Evolutionary conservation across 2,888 invertebrate species (phyloP).

Genomic region (Eristalis intricaria): DNA sequence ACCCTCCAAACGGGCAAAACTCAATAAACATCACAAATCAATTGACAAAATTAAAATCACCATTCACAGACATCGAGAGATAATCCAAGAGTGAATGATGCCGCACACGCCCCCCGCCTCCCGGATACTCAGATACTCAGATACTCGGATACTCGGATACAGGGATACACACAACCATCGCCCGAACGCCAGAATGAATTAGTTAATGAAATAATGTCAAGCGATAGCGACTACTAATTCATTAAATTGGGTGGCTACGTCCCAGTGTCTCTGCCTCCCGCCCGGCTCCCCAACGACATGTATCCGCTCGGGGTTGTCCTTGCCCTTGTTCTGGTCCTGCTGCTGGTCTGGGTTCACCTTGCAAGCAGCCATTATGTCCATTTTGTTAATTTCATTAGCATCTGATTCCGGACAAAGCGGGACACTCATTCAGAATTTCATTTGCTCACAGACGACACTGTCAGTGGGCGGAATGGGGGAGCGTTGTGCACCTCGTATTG

Average conservation of each 20-base stretch:
- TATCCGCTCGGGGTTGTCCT: conserved; percentile 23
- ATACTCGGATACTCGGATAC: background rate
- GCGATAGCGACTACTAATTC: conserved; percentile 73
- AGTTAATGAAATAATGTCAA: conserved; percentile 74
- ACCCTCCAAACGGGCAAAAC: conserved; percentile 24
- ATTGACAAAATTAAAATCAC: conserved; percentile 65
- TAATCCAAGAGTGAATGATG: conserved; percentile 25
- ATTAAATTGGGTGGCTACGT: conserved; percentile 73
- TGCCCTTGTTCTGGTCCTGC: background rate
- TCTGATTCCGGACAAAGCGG: conserved; percentile 54
- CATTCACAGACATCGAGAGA: conserved; percentile 15
- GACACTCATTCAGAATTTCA: conserved; percentile 12
- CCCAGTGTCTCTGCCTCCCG: background rate
- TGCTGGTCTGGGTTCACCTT: background rate
- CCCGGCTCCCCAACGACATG: background rate
- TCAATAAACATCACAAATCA: conserved; percentile 55
- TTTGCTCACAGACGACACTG: background rate
- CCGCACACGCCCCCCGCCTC: background rate
- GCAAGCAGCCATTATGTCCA: conserved; percentile 57
- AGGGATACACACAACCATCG: conserved; percentile 20
- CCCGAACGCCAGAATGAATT: conserved; percentile 72
- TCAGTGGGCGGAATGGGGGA: background rate
- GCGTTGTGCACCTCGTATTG: background rate
- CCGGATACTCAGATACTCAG: background rate
- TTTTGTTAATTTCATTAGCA: conserved; percentile 72